Base-by-base conservation (phyloP, 1,140 invertebrate genomes). In the Protaetia brevitarsis region DNA sequence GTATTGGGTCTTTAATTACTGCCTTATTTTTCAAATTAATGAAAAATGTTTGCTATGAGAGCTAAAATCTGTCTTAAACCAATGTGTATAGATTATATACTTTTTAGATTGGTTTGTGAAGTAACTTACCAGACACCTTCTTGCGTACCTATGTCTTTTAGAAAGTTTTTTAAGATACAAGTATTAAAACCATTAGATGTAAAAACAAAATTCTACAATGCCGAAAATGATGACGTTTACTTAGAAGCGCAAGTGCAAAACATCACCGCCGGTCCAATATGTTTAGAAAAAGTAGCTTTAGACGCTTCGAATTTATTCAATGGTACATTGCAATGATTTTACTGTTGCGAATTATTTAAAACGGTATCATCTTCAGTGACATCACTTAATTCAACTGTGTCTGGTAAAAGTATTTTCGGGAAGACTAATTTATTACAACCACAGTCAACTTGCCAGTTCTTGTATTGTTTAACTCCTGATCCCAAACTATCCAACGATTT, bases 111-210 rank as follows among this genome's bases (percentile, higher is more conserved):
- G n/a, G 94, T 98, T 6, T 99, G 96, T 85, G 94, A 97, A 80
- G 95, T 99, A 2, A 92, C 87, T 69, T 99, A 98, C 77, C 87
- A 86, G 68, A 88, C 87, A 60, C 80, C 87, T 63, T 83, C 84
- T 63, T 89, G 90, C 68, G 86, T 88, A 71, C 81, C 89, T 60
- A 84, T 87, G 68, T 90, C 87, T n/a, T 89, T 97, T 77, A 85
- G 92, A 73, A 98, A 98, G 79, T 98, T 96, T 79, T 99, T 98
- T 78, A 98, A 98, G 82, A 99, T 99, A 82, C 93, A 97, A 87
- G 97, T 99, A 0, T 85, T 96, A 66, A 98, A 98, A 78, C 97
- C 97, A 37, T 81, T 99, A 10, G 96, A 99, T 87, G 95, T 99
- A 0, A 97, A 98, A 82, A 99, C 96, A 2, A 98, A 99, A 77